Evolutionary conservation across 2,113 vertebrate genomes (phyloP).

Genomic region (Brachionichthys hirsutus): DNA sequence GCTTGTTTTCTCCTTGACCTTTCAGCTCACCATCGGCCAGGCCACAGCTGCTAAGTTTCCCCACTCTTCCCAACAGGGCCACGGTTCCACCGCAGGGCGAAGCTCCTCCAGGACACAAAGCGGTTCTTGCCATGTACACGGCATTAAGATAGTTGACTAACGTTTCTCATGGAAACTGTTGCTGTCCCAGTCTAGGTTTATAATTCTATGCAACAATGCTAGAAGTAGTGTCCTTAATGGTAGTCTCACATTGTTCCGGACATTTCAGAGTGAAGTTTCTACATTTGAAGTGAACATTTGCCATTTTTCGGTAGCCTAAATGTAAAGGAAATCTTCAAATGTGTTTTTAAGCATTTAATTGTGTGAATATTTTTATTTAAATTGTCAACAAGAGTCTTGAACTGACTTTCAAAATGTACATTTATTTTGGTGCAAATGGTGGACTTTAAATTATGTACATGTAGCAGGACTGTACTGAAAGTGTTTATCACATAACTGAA

Average conservation of each 20-base stretch:
- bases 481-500: constrained; percentile 23
- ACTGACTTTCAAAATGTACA: constrained; percentile 7
- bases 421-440: constrained; percentile 21
- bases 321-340: no score
- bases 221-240: background rate
- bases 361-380: constrained; percentile 19
- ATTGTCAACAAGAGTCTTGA: constrained; percentile 4
- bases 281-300: constrained; percentile 4
- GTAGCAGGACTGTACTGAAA: background rate
- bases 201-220: constrained; percentile 21
- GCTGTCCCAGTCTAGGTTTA: background rate
- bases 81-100: constrained; percentile 60
- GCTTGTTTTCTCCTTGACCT: background rate
- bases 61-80: constrained; percentile 78
- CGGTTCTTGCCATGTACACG: constrained; percentile 75
- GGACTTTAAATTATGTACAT: constrained; percentile 49
- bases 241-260: background rate
- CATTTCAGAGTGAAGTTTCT: background rate
- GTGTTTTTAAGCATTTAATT: no score
- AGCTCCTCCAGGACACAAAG: constrained; percentile 74
- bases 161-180: background rate
- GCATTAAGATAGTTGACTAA: constrained; percentile 94
- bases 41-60: constrained; percentile 89
- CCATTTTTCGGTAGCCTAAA: background rate
- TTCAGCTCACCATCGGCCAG: constrained; percentile 90